phyloP scores from a whole-genome alignment of 2,797 vertebrate genomes.

The Manis crassicaudata region DNA sequence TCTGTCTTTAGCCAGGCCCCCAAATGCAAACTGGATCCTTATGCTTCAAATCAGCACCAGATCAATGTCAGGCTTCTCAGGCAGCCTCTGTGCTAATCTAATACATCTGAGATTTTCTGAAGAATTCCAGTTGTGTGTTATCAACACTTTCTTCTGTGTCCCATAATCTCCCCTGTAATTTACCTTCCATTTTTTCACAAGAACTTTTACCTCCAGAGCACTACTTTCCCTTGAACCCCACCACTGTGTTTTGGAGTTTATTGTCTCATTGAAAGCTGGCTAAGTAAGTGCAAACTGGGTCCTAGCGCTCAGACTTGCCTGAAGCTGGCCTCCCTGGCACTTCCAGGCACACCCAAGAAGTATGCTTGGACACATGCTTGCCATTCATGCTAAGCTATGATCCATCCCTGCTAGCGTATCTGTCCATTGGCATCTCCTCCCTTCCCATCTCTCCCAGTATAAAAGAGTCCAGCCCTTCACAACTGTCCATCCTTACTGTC shows the following conservation, averaged over 20 bases:
- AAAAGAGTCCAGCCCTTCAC: background rate
- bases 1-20: background rate
- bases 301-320: background rate
- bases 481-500: background rate
- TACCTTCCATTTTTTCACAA: background rate
- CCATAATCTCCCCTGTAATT: background rate
- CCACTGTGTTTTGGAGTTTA: background rate
- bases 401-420: background rate
- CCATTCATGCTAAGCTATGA: background rate
- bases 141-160: background rate
- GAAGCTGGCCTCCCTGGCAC: background rate
- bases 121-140: background rate
- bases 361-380: background rate
- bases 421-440: background rate
- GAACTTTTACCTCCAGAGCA: background rate
- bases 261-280: background rate
- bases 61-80: background rate
- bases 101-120: background rate
- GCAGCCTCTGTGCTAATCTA: background rate
- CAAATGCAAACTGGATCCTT: background rate
- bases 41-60: background rate
- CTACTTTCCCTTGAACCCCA: background rate
- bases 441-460: background rate
- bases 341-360: fast-evolving
- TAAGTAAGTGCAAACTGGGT: background rate